Evolutionary conservation across 2,113 vertebrate genomes (phyloP).

Genomic region (Kobus ellipsiprymnus): DNA sequence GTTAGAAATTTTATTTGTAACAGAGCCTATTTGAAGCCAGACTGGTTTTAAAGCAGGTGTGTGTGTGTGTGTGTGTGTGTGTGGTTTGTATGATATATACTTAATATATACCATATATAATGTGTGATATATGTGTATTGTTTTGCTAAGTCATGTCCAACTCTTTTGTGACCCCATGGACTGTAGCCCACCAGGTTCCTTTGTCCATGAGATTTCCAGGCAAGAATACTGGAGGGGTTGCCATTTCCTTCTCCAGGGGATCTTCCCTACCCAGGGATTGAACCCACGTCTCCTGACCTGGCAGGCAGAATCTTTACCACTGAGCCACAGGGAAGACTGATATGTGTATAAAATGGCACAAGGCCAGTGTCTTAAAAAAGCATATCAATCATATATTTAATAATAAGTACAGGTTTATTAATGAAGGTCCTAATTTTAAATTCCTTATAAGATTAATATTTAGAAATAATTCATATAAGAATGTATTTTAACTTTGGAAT

Average conservation of each 20-base stretch:
- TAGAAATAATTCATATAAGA: constrained; percentile 13
- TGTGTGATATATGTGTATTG: background rate
- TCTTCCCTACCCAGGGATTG: background rate
- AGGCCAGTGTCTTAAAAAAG: constrained; percentile 31
- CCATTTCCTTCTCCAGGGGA: background rate
- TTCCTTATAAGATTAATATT: constrained; percentile 36
- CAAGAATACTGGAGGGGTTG: background rate
- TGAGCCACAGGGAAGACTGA: background rate
- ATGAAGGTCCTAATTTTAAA: constrained; percentile 13
- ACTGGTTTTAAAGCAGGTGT: background rate
- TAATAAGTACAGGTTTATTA: constrained; percentile 6
- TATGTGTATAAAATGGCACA: background rate
- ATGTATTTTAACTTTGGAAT: constrained; percentile 20
- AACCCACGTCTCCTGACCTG: background rate
- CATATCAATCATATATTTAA: background rate
- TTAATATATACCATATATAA: background rate
- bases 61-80: background rate
- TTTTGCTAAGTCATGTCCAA: background rate
- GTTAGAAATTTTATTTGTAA: constrained; percentile 11
- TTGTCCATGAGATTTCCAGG: background rate
- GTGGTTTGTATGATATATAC: background rate
- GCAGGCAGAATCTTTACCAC: background rate
- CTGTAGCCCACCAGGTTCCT: background rate
- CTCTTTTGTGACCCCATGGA: background rate
- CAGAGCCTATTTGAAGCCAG: background rate